Evolutionary conservation across 2,888 invertebrate species (phyloP).

Genomic region (Lapara coniferarum): DNA sequence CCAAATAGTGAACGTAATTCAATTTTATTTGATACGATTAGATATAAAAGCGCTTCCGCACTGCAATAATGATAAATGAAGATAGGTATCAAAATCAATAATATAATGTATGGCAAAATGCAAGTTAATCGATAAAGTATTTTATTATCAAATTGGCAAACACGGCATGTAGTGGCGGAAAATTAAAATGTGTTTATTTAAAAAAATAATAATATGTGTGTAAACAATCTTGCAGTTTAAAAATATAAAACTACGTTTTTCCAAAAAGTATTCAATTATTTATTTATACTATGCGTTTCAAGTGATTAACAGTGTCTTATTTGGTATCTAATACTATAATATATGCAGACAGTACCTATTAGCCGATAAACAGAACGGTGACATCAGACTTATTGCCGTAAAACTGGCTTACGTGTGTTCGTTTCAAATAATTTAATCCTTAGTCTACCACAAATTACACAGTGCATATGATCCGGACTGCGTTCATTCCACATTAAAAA

Average conservation of each 20-base stretch:
- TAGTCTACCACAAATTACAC: constrained; percentile 32
- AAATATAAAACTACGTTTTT: background rate
- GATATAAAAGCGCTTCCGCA: background rate
- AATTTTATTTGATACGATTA: background rate
- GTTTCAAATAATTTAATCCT: constrained; percentile 20
- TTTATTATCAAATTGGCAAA: background rate
- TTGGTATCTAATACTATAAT: background rate
- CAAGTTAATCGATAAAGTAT: background rate
- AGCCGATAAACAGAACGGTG: constrained; percentile 17
- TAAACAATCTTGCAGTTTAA: background rate
- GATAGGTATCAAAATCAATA: background rate
- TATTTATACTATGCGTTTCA: background rate
- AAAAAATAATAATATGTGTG: background rate
- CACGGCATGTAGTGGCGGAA: background rate
- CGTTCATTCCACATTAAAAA: constrained; percentile 45
- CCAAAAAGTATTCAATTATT: background rate
- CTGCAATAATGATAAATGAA: background rate
- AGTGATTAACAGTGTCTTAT: background rate
- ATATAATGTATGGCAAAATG: background rate
- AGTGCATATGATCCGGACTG: constrained; percentile 69
- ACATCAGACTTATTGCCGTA: constrained; percentile 28
- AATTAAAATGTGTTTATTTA: background rate
- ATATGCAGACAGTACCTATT: constrained; percentile 1
- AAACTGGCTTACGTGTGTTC: background rate
- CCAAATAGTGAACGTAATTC: background rate